phyloP scores from a whole-genome alignment of 2,797 vertebrate species.

The Melanotaenia parkinsoni region DNA sequence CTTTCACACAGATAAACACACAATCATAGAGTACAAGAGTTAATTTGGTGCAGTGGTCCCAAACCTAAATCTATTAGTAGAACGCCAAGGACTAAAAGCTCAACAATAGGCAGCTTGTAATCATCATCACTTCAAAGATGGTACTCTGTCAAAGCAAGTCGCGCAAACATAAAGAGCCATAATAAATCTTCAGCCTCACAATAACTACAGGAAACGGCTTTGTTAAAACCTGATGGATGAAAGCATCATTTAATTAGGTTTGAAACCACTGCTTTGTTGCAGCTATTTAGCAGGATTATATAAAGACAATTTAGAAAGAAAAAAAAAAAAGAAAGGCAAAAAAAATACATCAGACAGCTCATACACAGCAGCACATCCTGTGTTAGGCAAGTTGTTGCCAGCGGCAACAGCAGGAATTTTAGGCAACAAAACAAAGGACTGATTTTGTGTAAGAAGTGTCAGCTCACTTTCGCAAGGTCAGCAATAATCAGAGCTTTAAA shows the following conservation, averaged over 20 bases:
- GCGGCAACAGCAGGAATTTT: slow-evolving; percentile 39
- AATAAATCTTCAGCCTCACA: slow-evolving; percentile 53
- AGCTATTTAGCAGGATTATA: slow-evolving; percentile 73
- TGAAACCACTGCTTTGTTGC: slow-evolving; percentile 78
- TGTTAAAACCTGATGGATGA: slow-evolving; percentile 47
- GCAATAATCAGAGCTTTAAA: slow-evolving; percentile 55
- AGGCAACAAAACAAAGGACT: slow-evolving; percentile 62
- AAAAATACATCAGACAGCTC: slow-evolving; percentile 66
- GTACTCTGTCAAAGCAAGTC: slow-evolving; percentile 63
- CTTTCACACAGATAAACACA: slow-evolving; percentile 62
- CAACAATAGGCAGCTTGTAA: slow-evolving; percentile 68
- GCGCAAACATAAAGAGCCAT: slow-evolving; percentile 56
- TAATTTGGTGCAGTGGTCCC: slow-evolving; percentile 74
- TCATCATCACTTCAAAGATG: slow-evolving; percentile 67
- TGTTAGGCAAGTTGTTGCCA: slow-evolving; percentile 47
- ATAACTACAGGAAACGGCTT: slow-evolving; percentile 47
- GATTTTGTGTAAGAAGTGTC: slow-evolving; percentile 69
- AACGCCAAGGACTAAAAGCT: slow-evolving; percentile 64
- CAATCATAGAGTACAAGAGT: slow-evolving; percentile 70
- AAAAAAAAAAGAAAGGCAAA: slow-evolving; percentile 57
- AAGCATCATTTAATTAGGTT: slow-evolving; percentile 58
- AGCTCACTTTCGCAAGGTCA: slow-evolving; percentile 66
- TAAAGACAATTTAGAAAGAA: slow-evolving; percentile 64
- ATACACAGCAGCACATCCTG: slow-evolving; percentile 72
- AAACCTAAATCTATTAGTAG: slow-evolving; percentile 70